Conservation (phyloP, 2,797 vertebrate species). For the Neosilurus hyrtlii region DNA sequence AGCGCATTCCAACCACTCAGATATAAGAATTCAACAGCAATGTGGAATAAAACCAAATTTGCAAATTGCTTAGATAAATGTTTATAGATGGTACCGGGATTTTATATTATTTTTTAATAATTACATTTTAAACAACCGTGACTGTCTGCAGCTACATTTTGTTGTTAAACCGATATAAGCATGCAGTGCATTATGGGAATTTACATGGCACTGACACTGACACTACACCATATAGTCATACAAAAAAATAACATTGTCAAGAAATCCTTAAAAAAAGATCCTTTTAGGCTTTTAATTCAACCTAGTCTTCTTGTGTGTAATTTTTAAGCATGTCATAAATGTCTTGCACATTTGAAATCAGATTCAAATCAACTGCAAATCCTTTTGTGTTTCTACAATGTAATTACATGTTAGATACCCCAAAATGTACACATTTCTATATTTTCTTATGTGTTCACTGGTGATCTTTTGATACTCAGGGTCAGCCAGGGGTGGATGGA, state of each 20-base stretch:
- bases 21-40: neutral
- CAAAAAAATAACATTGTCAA: neutral
- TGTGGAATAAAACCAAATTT: neutral
- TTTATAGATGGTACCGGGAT: neutral
- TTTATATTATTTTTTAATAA: neutral
- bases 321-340: neutral
- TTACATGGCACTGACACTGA: neutral
- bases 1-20: neutral
- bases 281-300: too few species aligned
- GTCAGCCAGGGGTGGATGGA: constrained; percentile 88
- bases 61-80: neutral
- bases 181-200: neutral
- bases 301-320: too few species aligned
- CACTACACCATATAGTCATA: neutral
- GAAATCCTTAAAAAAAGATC: neutral
- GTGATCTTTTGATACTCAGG: constrained; percentile 69
- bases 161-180: neutral
- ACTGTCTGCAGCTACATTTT: too few species aligned
- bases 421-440: neutral
- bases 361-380: neutral
- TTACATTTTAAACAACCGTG: neutral
- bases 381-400: neutral
- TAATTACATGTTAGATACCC: neutral
- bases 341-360: neutral
- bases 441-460: constrained; percentile 29